phyloP scores from a whole-genome alignment of 2,888 invertebrate species.

The Morpho achilles region DNA sequence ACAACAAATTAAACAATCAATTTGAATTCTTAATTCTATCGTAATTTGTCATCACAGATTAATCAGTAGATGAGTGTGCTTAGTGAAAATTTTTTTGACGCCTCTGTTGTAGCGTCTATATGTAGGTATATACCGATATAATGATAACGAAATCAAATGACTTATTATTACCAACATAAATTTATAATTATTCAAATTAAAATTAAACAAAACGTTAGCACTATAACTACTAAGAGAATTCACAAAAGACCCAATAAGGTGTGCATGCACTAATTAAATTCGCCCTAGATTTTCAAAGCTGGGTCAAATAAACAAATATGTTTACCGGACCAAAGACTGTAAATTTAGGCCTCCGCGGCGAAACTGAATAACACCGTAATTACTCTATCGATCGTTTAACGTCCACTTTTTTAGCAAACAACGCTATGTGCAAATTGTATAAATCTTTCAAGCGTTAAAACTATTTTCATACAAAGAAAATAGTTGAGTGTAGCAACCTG shows the following conservation, averaged over 20 bases:
- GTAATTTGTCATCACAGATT: too few species aligned
- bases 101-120: too few species aligned
- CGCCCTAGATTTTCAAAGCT: constrained; percentile 9
- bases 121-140: too few species aligned
- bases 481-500: too few species aligned
- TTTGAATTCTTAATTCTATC: too few species aligned
- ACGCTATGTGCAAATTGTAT: constrained; percentile 7
- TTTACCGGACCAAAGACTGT: constrained; percentile 7
- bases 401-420: neutral
- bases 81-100: too few species aligned
- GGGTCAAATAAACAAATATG: constrained; percentile 10
- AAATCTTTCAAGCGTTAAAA: neutral
- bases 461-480: too few species aligned
- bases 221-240: neutral
- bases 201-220: neutral
- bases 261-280: constrained; percentile 12
- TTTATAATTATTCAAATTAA: constrained; percentile 1
- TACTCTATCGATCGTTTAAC: constrained; percentile 1
- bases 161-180: too few species aligned
- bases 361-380: constrained; percentile 2
- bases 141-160: too few species aligned
- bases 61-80: too few species aligned
- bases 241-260: constrained; percentile 6
- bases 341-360: constrained; percentile 4
- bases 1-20: too few species aligned